Base-by-base conservation (phyloP, 1,140 invertebrate genomes). In the Hormaphis cornu region DNA sequence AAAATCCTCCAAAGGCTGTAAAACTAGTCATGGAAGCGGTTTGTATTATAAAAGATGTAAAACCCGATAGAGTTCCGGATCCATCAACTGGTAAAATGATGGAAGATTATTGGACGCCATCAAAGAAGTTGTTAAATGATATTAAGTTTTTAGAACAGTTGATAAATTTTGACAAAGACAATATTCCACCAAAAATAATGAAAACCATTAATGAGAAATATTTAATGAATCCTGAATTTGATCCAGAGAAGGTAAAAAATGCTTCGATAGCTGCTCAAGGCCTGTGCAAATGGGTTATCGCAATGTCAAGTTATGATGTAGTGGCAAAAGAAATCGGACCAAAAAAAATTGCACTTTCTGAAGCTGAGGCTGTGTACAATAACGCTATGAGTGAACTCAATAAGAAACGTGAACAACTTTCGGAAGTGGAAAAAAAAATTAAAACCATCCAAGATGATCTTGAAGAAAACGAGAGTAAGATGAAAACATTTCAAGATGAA, bases 1-100 rank as follows among this genome's bases (percentile, higher is more conserved):
- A 97, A 81, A 95, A 89, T 81, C 97, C 97, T 2, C 95, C 96
- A 0, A 86, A 88, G 75, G 91, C 89, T 69, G 90, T 99, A 6
- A 91, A 89, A 75, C 82, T 98, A 63, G 93, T 97, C 1, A 94
- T 98, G 90, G 95, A 98, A 80, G 92, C 91, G 61, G 86, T 98
- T 71, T 98, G 95, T 76, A 91, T 98, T 73, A 82, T 98, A 72
- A 89, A 93, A 85, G 86, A 87, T 74, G 80, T 93, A 2, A 93
- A 93, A 80, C 88, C 93, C 0, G 90, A 93, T 71, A 86, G 86
- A 76, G 81, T 91, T 48, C 86, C 86, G 9, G 89, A 91, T 79
- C 86, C 89, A 5, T 83, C 77, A 16, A 76, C 79, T 3, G 88
- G 88, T 0, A 95, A 93, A 70, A 86, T 89, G 73, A 77, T 88